Percentiles rank a stretch among this genome's conserved stretches.
Conservation (phyloP, 2,888 invertebrate species). For the Ophonus ardosiacus region DNA sequence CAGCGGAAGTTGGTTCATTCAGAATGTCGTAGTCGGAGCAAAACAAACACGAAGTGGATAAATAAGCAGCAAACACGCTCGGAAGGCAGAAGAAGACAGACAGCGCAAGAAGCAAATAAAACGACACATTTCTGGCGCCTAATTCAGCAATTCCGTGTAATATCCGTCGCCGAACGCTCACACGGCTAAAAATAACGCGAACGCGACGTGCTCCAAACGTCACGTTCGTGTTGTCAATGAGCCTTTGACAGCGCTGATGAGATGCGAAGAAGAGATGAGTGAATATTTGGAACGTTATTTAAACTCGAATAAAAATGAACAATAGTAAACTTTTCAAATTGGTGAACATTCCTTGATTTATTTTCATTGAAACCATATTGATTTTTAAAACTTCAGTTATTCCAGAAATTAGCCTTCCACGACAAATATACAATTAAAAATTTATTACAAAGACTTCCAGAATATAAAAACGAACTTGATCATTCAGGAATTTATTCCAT, state of each 20-base stretch:
- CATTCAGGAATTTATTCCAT: too few relatives aligned
- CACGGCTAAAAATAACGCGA: constrained; percentile 17
- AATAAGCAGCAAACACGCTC: constrained; percentile 23
- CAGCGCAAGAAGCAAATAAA: constrained; percentile 35
- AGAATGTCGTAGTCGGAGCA: constrained; percentile 8
- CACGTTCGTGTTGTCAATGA: not conserved
- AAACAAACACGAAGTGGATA: constrained; percentile 41
- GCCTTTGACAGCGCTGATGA: not conserved
- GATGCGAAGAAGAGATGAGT: not conserved
- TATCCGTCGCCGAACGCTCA: constrained; percentile 31
- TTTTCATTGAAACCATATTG: too few relatives aligned
- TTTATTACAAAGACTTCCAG: too few relatives aligned
- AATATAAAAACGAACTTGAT: too few relatives aligned
- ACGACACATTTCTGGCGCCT: constrained; percentile 42
- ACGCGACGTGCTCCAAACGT: not conserved
- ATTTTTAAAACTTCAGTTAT: too few relatives aligned
- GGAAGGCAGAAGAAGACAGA: constrained; percentile 15
- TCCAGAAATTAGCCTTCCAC: too few relatives aligned
- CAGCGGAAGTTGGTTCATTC: constrained; percentile 28
- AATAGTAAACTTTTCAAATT: too few relatives aligned
- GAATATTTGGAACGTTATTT: not conserved
- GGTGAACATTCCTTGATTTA: too few relatives aligned
- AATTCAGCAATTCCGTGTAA: constrained; percentile 45
- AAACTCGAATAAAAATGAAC: too few relatives aligned
- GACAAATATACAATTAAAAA: too few relatives aligned